These are phyloP conservation scores for Eulemur macaco DNA, from an alignment of 2,113 vertebrate genomes.

Conservation along the genomic window DNA sequence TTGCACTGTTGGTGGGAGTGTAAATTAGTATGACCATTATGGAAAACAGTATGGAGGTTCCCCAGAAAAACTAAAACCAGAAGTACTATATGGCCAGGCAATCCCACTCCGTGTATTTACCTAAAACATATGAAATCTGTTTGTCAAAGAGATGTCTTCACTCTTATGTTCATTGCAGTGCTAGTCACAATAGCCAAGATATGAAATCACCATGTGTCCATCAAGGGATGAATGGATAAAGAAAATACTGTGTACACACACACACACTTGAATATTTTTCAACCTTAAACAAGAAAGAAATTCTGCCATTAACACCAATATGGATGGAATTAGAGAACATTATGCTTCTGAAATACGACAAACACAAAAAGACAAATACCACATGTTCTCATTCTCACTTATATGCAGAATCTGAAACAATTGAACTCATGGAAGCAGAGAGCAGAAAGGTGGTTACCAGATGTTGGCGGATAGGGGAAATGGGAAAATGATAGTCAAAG, in stretches of 20 bases:
- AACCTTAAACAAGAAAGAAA: neutral
- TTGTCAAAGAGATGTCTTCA: neutral
- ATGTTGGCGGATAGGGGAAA: neutral
- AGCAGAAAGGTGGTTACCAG: neutral
- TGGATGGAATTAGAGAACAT: neutral
- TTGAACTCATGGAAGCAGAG: neutral
- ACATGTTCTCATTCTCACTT: neutral
- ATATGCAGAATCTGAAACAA: neutral
- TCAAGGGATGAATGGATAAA: neutral
- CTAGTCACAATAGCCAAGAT: neutral
- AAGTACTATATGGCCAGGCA: neutral
- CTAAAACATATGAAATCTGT: neutral
- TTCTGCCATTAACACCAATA: neutral
- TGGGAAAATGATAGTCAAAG: neutral
- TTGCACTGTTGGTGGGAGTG: neutral
- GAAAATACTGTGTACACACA: neutral
- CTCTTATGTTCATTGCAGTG: neutral
- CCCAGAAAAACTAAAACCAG: neutral
- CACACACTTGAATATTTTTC: neutral
- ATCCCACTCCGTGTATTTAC: neutral
- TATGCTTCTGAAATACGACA: neutral
- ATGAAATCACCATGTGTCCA: neutral
- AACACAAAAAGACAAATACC: neutral
- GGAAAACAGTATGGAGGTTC: neutral
- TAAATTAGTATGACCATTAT: neutral